Percentiles rank a stretch among this genome's conserved stretches.
Evolutionary conservation across 2,113 vertebrate species (phyloP).

Genomic region (Rhipidura dahli): DNA sequence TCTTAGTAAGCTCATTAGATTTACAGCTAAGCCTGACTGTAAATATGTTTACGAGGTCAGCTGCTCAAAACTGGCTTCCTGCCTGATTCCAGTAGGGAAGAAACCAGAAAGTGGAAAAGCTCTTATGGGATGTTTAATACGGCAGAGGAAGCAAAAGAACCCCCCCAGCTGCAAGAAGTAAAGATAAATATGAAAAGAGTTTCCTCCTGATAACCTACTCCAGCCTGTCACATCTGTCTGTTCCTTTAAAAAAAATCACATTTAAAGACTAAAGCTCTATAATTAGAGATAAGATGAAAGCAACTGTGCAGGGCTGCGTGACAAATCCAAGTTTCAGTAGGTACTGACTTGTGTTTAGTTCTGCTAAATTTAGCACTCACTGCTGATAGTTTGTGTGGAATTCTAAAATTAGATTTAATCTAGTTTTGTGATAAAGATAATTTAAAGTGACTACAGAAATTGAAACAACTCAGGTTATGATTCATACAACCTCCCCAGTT

Average conservation of each 20-base stretch:
- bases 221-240: not conserved
- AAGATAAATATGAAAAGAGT: not conserved
- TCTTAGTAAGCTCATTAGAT: slow-evolving; percentile 7
- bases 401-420: slow-evolving; percentile 11
- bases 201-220: slow-evolving; percentile 14
- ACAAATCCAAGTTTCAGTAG: not conserved
- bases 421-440: not conserved
- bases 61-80: slow-evolving; percentile 7
- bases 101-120: not conserved
- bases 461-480: not conserved
- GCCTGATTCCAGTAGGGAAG: not conserved
- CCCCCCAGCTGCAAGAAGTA: not conserved
- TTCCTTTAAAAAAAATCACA: not conserved
- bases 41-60: slow-evolving; percentile 28
- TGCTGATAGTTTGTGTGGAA: not conserved
- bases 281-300: slow-evolving; percentile 40
- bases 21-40: slow-evolving; percentile 2
- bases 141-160: slow-evolving; percentile 14
- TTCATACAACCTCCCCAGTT: not conserved
- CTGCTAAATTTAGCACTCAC: slow-evolving; percentile 18
- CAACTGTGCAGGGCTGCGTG: not conserved
- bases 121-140: not conserved
- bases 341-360: not conserved
- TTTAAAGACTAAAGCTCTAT: not conserved
- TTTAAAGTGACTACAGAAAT: not conserved